Evolutionary conservation across 2,888 invertebrate genomes (phyloP).

Genomic region (Physocephala rufipes): DNA sequence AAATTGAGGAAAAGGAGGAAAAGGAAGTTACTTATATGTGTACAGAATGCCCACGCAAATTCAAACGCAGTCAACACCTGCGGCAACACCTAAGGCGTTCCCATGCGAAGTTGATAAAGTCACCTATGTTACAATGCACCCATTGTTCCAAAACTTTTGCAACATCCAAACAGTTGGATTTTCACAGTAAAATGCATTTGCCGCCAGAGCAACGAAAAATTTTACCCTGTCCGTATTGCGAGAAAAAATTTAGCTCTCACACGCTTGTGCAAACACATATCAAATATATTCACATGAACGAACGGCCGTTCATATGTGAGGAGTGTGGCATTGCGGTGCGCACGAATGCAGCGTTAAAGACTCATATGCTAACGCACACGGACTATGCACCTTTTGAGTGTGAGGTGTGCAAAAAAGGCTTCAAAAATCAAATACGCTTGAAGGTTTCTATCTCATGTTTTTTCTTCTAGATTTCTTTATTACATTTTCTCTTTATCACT

Average conservation of each 20-base stretch:
- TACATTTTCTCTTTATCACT: slow-evolving; percentile 9
- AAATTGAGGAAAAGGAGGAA: slow-evolving; percentile 14
- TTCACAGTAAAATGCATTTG: slow-evolving; percentile 46
- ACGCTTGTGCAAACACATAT: slow-evolving; percentile 53
- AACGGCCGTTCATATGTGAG: slow-evolving; percentile 67
- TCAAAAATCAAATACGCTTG: slow-evolving; percentile 60
- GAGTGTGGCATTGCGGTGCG: slow-evolving; percentile 67
- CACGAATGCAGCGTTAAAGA: slow-evolving; percentile 66
- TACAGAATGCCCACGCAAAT: slow-evolving; percentile 36
- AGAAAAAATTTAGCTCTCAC: slow-evolving; percentile 57
- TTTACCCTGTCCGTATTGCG: slow-evolving; percentile 56
- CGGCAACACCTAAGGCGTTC: slow-evolving; percentile 47
- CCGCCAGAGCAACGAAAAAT: slow-evolving; percentile 50
- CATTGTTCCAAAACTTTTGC: slow-evolving; percentile 43
- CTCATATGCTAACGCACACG: slow-evolving; percentile 67
- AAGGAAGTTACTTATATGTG: slow-evolving; percentile 34
- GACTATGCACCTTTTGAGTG: slow-evolving; percentile 67
- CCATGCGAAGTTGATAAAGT: slow-evolving; percentile 37
- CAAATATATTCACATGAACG: slow-evolving; percentile 60
- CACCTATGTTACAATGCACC: slow-evolving; percentile 37
- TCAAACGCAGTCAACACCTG: slow-evolving; percentile 39
- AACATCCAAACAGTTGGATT: slow-evolving; percentile 41
- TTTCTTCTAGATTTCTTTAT: neutral
- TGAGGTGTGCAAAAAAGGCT: slow-evolving; percentile 64
- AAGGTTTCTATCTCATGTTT: slow-evolving; percentile 42